Base-by-base conservation (phyloP, 2,797 vertebrate species). In the Labroides dimidiatus region DNA sequence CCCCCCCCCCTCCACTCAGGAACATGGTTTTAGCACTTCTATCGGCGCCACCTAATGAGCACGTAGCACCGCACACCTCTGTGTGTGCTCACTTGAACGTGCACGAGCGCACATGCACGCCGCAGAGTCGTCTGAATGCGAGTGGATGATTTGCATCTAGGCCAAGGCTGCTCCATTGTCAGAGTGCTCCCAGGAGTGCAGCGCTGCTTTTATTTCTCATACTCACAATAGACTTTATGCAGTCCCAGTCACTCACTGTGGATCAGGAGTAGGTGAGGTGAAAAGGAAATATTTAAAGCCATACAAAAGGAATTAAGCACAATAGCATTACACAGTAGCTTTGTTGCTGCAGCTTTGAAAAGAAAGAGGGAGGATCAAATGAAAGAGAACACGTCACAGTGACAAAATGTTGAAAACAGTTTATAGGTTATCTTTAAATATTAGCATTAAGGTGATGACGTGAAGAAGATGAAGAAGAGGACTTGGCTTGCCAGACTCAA, bases 91-190 rank as follows among this genome's bases (percentile, higher is more conserved):
- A 0, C 73, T 30, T 36, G 45, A 12, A 47, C 33, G 9, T 23
- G 19, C 44, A 44, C 57, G 61, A 44, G 61, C 24, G 48, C 55
- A 48, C 67, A 55, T 4, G 1, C 61, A 55, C 7, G 12, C 56
- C 2, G 41, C 42, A 45, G 36, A 56, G 45, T 39, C 78, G 56
- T 64, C 57, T 85, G 85, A 87, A 82, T 75, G 77, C 75, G 73
- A 88, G 64, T 58, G 74, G 84, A 43, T 53, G 78, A 89, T 89
- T 91, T 92, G 89, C 90, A 93, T 93, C 87, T 92, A 91, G 90
- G 92, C 91, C 91, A 90, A 92, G 91, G 89, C 91, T 91, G 87
- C 84, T 86, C 73, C 85, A 89, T 86, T 81, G 84, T 88, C 76
- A 75, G 76, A 58, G 69, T 65, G 48, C 68, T 91, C 87, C 84